Conservation (phyloP, 2,113 vertebrate genomes). For the Gallinago undulata region DNA sequence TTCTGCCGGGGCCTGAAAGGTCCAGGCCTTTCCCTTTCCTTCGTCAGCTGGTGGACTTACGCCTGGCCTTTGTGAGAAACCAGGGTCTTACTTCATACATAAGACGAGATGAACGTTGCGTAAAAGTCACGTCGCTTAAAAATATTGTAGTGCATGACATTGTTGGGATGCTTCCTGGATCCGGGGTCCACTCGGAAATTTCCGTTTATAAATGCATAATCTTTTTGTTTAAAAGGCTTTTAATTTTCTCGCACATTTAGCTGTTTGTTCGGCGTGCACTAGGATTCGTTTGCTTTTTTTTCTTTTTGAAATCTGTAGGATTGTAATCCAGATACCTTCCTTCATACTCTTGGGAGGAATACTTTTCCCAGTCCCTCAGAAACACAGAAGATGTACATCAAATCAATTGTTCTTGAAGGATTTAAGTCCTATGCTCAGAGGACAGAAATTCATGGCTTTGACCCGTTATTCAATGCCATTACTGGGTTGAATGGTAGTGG, state of each 20-base stretch:
- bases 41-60: background rate
- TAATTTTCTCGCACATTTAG: fast-evolving
- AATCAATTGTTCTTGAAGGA: conserved; percentile 90
- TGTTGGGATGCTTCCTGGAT: background rate
- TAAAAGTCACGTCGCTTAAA: background rate
- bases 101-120: fast-evolving
- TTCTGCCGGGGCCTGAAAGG: too few species aligned
- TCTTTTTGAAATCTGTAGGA: background rate
- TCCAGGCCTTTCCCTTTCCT: fast-evolving
- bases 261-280: background rate
- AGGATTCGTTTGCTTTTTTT: fast-evolving
- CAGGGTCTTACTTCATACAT: background rate
- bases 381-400: conserved; percentile 85
- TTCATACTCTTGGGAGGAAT: background rate
- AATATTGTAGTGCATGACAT: too few species aligned
- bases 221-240: background rate
- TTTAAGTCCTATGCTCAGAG: conserved; percentile 97
- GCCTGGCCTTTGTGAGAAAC: too few species aligned
- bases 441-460: conserved; percentile 89
- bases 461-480: conserved; percentile 94
- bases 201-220: fast-evolving
- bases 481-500: conserved; percentile 97
- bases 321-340: background rate
- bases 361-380: background rate
- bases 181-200: background rate